Conservation (phyloP, 2,113 vertebrate genomes). For the Scomber colias region DNA sequence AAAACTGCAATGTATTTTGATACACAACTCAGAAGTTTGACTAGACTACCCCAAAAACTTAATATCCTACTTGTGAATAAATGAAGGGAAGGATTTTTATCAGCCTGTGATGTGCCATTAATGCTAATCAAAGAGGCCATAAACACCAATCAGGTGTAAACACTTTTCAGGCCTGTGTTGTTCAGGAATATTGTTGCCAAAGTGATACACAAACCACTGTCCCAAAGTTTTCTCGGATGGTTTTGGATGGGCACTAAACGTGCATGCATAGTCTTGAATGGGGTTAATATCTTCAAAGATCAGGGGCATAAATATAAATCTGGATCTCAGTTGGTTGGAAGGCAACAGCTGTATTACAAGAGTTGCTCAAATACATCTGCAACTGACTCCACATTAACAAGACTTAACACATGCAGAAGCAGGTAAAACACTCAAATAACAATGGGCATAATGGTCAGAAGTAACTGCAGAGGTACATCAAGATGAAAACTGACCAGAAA, state of each 20-base stretch:
- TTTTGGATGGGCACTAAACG: constrained; percentile 25
- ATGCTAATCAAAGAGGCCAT: constrained; percentile 19
- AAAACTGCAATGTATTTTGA: constrained; percentile 50
- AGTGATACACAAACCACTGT: neutral
- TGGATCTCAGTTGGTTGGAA: constrained; percentile 16
- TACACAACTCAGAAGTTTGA: constrained; percentile 45
- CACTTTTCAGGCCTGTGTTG: constrained; percentile 16
- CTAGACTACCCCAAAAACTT: constrained; percentile 39
- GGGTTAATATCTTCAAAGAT: constrained; percentile 15
- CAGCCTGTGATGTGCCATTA: constrained; percentile 39
- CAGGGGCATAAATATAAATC: constrained; percentile 31
- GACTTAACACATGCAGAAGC: constrained; percentile 49
- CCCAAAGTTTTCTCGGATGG: constrained; percentile 12
- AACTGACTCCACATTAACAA: constrained; percentile 26
- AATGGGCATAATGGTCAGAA: constrained; percentile 24
- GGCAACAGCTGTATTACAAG: neutral
- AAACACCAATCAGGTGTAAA: constrained; percentile 33
- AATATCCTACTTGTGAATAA: constrained; percentile 39
- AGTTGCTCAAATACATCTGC: constrained; percentile 6
- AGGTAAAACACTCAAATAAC: constrained; percentile 42
- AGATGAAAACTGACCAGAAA: constrained; percentile 29
- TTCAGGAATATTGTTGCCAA: constrained; percentile 7
- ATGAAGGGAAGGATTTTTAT: constrained; percentile 2
- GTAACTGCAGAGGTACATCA: constrained; percentile 27
- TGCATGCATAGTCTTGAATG: constrained; percentile 54